phyloP scores from a whole-genome alignment of 2,888 invertebrate genomes.

The Drosophila lutescens region DNA sequence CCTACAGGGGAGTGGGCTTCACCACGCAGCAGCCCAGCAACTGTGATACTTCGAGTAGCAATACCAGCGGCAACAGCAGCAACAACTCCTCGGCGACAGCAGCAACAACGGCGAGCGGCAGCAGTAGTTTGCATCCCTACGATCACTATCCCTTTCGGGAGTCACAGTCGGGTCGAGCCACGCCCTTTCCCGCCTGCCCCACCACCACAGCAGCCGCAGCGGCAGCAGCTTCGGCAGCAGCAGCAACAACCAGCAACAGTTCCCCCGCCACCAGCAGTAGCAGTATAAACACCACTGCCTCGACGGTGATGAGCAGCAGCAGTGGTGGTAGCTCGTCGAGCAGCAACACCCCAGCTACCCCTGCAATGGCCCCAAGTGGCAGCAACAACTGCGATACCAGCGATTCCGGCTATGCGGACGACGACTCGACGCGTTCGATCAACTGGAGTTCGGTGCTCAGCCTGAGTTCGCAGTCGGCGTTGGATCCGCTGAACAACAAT shows the following conservation, averaged over 20 bases:
- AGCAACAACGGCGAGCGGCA: constrained; percentile 38
- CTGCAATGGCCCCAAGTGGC: constrained; percentile 32
- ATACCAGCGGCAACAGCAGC: constrained; percentile 4
- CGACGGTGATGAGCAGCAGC: constrained; percentile 27
- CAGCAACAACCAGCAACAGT: constrained; percentile 28
- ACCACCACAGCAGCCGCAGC: constrained; percentile 44
- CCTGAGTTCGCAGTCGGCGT: constrained; percentile 93
- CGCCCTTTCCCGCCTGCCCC: constrained; percentile 87
- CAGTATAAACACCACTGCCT: constrained; percentile 10
- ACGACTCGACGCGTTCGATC: constrained; percentile 90
- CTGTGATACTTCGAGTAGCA: constrained; percentile 63
- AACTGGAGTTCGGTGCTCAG: constrained; percentile 96
- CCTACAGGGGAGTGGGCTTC: constrained; percentile 52
- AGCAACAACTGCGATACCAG: constrained; percentile 85
- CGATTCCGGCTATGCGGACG: constrained; percentile 91
- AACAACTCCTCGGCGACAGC: constrained; percentile 42
- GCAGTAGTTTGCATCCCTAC: constrained; percentile 81
- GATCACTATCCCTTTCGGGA: constrained; percentile 84
- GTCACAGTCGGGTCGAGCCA: constrained; percentile 87
- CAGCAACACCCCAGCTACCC: constrained; percentile 1
- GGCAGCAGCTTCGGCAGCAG: constrained; percentile 28
- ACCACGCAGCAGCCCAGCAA: constrained; percentile 51
- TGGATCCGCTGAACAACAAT: constrained; percentile 92
- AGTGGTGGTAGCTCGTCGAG: constrained; percentile 33
- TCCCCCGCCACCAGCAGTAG: constrained; percentile 17